These are phyloP conservation scores for Heliconius cydno DNA, from an alignment of 2,888 invertebrate species.

Conservation along the genomic window DNA sequence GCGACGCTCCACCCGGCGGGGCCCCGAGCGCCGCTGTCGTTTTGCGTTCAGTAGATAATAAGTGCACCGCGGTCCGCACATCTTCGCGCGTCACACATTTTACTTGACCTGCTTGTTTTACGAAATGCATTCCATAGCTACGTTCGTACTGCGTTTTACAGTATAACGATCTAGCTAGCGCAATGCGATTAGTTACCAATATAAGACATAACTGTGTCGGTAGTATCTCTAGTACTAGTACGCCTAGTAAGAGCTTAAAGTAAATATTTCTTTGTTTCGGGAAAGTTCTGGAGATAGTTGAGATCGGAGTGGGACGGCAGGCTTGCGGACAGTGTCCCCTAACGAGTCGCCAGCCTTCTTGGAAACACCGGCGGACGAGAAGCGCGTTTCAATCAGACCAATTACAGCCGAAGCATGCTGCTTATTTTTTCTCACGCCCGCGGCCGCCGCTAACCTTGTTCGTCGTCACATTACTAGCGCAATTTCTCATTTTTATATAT, in stretches of 20 bases:
- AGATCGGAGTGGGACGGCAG: constrained; percentile 52
- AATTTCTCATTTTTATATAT: constrained; percentile 43
- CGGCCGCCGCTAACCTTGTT: constrained; percentile 53
- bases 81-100: constrained; percentile 64
- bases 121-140: constrained; percentile 59
- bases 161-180: not conserved
- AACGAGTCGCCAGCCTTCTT: constrained; percentile 74
- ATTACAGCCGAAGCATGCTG: constrained; percentile 73
- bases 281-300: constrained; percentile 37
- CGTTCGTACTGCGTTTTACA: constrained; percentile 32
- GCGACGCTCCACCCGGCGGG: constrained; percentile 71
- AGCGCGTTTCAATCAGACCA: constrained; percentile 81
- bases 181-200: not conserved
- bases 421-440: constrained; percentile 70
- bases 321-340: constrained; percentile 71
- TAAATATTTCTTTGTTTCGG: not conserved
- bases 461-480: constrained; percentile 50
- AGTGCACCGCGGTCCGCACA: constrained; percentile 63
- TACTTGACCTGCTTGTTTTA: constrained; percentile 58
- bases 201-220: not conserved
- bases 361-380: constrained; percentile 70
- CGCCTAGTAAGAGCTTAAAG: not conserved
- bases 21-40: constrained; percentile 61
- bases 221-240: not conserved
- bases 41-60: constrained; percentile 74